Base-by-base conservation (phyloP, 2,797 vertebrate genomes). In the Clamator glandarius region DNA sequence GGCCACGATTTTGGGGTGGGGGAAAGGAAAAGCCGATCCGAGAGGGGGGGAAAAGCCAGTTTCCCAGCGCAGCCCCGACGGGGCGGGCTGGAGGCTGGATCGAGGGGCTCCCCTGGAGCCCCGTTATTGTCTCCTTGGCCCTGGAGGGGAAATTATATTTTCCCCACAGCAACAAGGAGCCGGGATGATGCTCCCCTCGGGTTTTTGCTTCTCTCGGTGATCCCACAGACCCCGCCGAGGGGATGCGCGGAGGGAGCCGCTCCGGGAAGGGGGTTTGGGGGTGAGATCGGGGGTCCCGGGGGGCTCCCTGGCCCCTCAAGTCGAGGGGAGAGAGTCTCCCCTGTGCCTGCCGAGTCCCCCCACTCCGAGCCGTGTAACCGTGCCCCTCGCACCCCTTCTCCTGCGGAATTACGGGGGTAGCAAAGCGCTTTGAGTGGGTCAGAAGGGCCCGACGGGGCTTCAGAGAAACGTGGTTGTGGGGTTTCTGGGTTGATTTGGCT, bases 301-400 rank as follows among this genome's bases (percentile, higher is more conserved):
- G 8, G 26, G 3, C 3, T 19, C 63, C 11, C 58, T n/a, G 5
- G 12, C 12, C 18, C 26, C 44, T 67, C 66, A 26, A 2, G 6
- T 62, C 9, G 18, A 18, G 52, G 23, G 39, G 11, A 58, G 16
- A 36, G 8, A 42, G 2, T 8, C 29, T 31, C 25, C 16, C 13
- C 8, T 8, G 15, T 42, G 42, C 42, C 12, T 42, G 42, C 42
- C 6, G 24, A 6, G 8, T n/a, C n/a, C 9, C 25, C 29, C 41
- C 5, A 1, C 2, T 33, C 10, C 8, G n/a, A 18, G 13, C 11
- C 6, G 17, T 5, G 10, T 23, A 28, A 15, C 21, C 9, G 10
- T 6, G 33, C n/a, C 16, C 26, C 21, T 11, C 46, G 3, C 11
- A 17, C 35, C 33, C 31, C 13, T 15, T 14, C 58, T 7, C 25